These are phyloP conservation scores for Hirtodrosophila alboralis DNA, from an alignment of 2,888 invertebrate species.

Conservation along the genomic window DNA sequence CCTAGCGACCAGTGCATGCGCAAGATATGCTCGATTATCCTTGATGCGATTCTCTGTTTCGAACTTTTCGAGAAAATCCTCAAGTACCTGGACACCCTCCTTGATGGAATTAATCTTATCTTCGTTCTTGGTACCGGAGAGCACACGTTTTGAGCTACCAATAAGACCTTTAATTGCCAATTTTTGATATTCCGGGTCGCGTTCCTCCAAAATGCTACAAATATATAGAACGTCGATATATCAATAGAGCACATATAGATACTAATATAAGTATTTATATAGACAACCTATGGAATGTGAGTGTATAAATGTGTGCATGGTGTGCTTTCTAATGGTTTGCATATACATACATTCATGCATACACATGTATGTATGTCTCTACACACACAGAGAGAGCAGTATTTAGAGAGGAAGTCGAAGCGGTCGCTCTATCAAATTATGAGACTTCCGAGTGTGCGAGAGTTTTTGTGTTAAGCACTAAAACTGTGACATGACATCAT, in stretches of 20 bases:
- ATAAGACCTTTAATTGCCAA: conserved; percentile 89
- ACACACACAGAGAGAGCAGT: conserved; percentile 16
- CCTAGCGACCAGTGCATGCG: conserved; percentile 86
- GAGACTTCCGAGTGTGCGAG: conserved; percentile 51
- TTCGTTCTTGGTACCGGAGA: conserved; percentile 90
- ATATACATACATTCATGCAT: too few relatives aligned
- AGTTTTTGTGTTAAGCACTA: conserved; percentile 41
- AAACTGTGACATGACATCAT: conserved; percentile 76
- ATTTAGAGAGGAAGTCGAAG: conserved; percentile 32
- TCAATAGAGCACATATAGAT: conserved; percentile 11
- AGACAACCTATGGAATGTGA: conserved; percentile 30
- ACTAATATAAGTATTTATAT: conserved; percentile 23
- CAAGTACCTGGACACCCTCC: conserved; percentile 89
- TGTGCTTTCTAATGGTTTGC: conserved; percentile 26
- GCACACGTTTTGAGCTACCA: conserved; percentile 89
- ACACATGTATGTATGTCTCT: too few relatives aligned
- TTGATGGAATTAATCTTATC: conserved; percentile 90
- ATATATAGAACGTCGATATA: conserved; percentile 16
- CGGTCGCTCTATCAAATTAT: conserved; percentile 38
- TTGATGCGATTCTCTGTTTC: conserved; percentile 88
- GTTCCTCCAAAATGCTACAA: conserved; percentile 87
- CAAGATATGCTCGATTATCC: conserved; percentile 89
- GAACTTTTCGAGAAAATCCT: conserved; percentile 90
- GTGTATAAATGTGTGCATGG: conserved; percentile 5
- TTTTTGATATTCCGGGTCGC: conserved; percentile 91